phyloP scores from a whole-genome alignment of 1,140 invertebrate genomes.

The Eueides isabella region DNA sequence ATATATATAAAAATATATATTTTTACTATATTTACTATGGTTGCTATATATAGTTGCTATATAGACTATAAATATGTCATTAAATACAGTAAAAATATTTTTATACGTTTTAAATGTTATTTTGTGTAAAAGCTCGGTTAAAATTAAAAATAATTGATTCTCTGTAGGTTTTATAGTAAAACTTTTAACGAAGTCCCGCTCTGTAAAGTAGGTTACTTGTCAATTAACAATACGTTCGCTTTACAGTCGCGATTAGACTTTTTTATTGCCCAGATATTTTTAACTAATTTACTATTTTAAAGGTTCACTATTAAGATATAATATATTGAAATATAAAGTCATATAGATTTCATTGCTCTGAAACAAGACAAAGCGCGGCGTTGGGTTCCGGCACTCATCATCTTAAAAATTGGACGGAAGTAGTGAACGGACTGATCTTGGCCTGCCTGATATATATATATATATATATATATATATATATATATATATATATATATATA shows the following conservation, averaged over 20 bases:
- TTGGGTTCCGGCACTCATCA: not conserved
- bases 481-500: no score
- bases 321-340: no score
- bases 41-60: no score
- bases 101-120: not conserved
- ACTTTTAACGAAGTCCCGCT: conserved; percentile 22
- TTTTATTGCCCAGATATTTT: not conserved
- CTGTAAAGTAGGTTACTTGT: conserved; percentile 21
- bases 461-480: no score
- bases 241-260: conserved; percentile 2
- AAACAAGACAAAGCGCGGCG: not conserved
- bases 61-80: no score
- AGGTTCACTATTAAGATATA: no score
- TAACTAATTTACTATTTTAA: not conserved
- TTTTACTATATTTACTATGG: no score
- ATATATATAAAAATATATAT: not conserved
- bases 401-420: not conserved
- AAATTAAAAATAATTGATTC: conserved; percentile 2
- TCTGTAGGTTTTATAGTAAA: conserved; percentile 7
- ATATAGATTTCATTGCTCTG: not conserved
- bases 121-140: not conserved
- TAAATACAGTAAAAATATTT: no score
- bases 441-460: no score
- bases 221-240: conserved; percentile 16
- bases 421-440: not conserved